Percentiles rank a stretch among this genome's conserved stretches.
Conservation (phyloP, 92 coral and sea anemone species). For the Siderastrea radians region DNA sequence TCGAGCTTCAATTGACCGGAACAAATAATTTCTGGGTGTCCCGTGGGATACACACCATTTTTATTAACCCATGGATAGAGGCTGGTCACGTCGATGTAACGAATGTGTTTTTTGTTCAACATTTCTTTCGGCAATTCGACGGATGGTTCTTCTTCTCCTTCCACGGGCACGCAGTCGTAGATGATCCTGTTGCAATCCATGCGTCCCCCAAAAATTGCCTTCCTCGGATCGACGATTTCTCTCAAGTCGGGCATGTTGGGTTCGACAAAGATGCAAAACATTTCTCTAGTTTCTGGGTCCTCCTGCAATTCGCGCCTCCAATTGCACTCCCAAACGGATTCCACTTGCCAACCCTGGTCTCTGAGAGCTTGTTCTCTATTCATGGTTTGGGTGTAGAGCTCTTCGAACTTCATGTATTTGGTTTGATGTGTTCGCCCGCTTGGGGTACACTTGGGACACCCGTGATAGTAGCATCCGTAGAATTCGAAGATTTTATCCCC, state of each 20-base stretch:
- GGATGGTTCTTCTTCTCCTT: background rate
- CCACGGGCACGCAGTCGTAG: background rate
- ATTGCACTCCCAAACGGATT: background rate
- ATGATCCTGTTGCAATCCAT: background rate
- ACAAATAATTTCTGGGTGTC: background rate
- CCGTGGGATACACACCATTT: background rate
- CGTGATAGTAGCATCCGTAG: background rate
- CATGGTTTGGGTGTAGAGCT: background rate
- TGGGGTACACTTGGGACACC: background rate
- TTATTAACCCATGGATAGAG: background rate
- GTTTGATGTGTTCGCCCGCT: background rate
- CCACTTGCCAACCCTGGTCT: background rate
- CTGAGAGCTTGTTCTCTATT: background rate
- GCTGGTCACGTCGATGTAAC: background rate
- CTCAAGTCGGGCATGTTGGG: background rate
- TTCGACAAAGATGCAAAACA: background rate
- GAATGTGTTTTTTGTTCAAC: background rate
- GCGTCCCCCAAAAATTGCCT: background rate
- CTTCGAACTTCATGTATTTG: background rate
- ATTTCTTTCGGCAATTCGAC: background rate
- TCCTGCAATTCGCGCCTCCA: background rate
- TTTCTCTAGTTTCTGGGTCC: background rate
- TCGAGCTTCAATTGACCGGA: background rate
- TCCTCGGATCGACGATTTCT: background rate
- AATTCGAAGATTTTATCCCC: background rate